These are phyloP conservation scores for Strigamia maritima DNA, from an alignment of 2,888 invertebrate species.

Conservation along the genomic window DNA sequence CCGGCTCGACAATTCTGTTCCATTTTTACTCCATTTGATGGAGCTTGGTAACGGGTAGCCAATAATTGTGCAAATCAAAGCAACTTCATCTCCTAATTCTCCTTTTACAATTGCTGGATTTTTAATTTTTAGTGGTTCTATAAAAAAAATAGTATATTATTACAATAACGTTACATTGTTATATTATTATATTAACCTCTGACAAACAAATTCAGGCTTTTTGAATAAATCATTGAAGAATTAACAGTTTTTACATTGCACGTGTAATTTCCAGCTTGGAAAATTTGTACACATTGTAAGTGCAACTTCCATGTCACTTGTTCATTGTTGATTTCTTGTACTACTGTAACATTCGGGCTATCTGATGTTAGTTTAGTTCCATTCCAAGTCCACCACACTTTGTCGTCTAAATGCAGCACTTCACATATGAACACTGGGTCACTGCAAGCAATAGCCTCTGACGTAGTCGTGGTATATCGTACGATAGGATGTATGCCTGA, in stretches of 20 bases:
- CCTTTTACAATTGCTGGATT: not conserved
- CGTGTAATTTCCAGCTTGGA: constrained; percentile 39
- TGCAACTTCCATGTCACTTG: constrained; percentile 26
- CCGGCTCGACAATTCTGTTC: not conserved
- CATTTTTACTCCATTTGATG: constrained; percentile 34
- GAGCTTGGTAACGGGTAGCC: constrained; percentile 27
- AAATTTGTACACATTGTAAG: constrained; percentile 38
- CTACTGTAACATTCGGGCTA: not conserved
- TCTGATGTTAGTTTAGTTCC: not conserved
- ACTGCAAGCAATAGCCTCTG: not conserved
- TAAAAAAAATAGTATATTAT: no score
- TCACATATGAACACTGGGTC: constrained; percentile 16
- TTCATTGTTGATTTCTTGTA: not conserved
- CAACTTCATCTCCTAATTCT: not conserved
- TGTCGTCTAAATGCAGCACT: not conserved
- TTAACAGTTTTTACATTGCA: constrained; percentile 37
- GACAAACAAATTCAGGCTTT: not conserved
- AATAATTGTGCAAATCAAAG: constrained; percentile 22
- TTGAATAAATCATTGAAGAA: not conserved
- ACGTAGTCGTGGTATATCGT: not conserved
- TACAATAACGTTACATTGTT: no score
- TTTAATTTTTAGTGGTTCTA: not conserved
- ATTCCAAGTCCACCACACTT: constrained; percentile 36
- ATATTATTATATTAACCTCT: not conserved
- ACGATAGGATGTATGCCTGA: not conserved